A percentile compares a stretch with the other conserved stretches of the same genome.
phyloP scores from a whole-genome alignment of 2,797 vertebrate genomes.

The Muraenolepis orangiensis region DNA sequence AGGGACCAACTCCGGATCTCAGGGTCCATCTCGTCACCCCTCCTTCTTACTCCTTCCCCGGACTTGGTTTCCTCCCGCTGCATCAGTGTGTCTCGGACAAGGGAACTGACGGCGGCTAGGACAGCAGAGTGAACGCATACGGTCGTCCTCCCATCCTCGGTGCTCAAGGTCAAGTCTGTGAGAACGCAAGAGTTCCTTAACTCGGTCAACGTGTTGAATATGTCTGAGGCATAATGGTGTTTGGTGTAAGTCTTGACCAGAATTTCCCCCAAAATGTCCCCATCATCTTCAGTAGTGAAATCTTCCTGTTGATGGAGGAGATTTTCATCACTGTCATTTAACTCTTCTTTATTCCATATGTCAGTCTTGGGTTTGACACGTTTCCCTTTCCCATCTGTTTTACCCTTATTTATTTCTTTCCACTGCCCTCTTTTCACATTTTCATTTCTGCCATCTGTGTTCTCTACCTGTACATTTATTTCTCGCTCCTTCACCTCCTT shows the following conservation, averaged over 20 bases:
- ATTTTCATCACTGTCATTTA: background rate
- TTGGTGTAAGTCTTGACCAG: background rate
- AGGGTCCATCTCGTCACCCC: background rate
- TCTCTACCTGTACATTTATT: background rate
- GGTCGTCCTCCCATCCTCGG: slow-evolving; percentile 29
- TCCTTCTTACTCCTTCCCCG: background rate
- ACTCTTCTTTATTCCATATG: background rate
- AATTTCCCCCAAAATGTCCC: background rate
- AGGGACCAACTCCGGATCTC: slow-evolving; percentile 36
- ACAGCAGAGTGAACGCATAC: slow-evolving; percentile 59
- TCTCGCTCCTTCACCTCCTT: background rate
- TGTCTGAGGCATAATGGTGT: background rate
- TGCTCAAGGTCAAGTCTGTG: slow-evolving; percentile 66
- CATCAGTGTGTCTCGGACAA: slow-evolving; percentile 36
- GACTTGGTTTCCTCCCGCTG: background rate
- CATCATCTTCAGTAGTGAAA: background rate
- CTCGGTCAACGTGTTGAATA: slow-evolving; percentile 40
- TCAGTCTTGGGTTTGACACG: background rate
- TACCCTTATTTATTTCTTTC: background rate
- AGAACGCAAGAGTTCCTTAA: slow-evolving; percentile 57
- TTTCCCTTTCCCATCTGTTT: background rate
- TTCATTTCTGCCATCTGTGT: background rate
- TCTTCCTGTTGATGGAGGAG: background rate
- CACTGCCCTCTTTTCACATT: background rate
- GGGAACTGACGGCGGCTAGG: slow-evolving; percentile 67